Base-by-base conservation (phyloP, 2,797 vertebrate species). In the Caiman crocodilus region DNA sequence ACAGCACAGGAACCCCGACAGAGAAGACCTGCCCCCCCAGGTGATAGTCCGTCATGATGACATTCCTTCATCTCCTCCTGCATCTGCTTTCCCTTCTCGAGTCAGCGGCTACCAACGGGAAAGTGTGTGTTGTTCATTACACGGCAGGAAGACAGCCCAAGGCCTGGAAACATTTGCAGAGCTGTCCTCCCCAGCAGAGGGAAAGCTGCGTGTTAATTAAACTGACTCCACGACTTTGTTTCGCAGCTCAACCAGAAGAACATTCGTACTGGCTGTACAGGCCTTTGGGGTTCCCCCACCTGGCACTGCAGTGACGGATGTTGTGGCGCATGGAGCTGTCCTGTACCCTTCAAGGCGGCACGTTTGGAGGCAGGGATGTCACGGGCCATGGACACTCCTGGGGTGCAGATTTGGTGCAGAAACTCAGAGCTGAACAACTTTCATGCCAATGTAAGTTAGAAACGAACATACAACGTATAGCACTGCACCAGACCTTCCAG, bases 191-290 rank as follows among this genome's bases (percentile, higher is more conserved):
- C 0, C 1, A 35, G 80, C 55, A 56, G 21, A 65, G 21, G 8
- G 50, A 17, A 9, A 74, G 78, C 3, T 74, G 55, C 3, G 1
- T 17, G 14, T 9, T 63, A 55, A 82, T 63, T 61, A 82, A 85
- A 75, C 28, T 73, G 69, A 57, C 6, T 60, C 61, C 14, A 59
- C 35, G 60, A 56, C 79, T 92, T 75, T 63, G 42, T 25, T 20
- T 32, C 73, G 63, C 57, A 55, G 30, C 28, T 87, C 25, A 61
- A 77, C 50, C 0, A 0, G 71, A 11, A 18, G 10, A 28, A 5
- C 0, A 7, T 87, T 73, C 7, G 6, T 17, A 58, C 28, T 20
- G 14, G 15, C 17, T 61, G 25, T 50, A 50, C 9, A 50, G 42
- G 42, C 42, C 42, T 50, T 50, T 50, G 42, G 42, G 42, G 42